phyloP scores from a whole-genome alignment of 2,797 vertebrate species.

The Bufotes viridis region DNA sequence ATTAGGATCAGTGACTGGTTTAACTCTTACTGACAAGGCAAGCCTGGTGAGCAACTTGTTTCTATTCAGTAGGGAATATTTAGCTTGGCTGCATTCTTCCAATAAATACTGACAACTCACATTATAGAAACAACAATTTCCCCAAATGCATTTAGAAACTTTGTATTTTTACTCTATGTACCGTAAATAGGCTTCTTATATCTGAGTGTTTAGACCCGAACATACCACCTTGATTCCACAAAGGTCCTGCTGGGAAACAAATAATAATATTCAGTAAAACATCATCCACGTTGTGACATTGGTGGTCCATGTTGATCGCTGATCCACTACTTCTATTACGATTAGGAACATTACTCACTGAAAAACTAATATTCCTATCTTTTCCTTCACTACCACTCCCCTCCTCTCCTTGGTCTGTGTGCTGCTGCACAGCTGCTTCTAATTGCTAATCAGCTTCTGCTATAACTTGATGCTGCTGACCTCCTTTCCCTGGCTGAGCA shows the following conservation, averaged over 20 bases:
- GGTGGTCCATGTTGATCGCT: too few relatives aligned
- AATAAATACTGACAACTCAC: conserved; percentile 85
- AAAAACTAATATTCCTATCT: too few relatives aligned
- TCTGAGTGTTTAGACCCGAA: not conserved
- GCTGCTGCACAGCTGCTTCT: too few relatives aligned
- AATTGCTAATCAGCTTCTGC: too few relatives aligned
- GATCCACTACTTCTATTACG: too few relatives aligned
- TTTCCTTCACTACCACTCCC: too few relatives aligned
- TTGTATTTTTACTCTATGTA: not conserved
- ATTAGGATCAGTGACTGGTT: conserved; percentile 92
- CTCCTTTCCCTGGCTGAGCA: too few relatives aligned
- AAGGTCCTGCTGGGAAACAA: not conserved
- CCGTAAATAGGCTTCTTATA: not conserved
- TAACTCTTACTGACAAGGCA: conserved; percentile 92
- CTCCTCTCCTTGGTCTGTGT: too few relatives aligned
- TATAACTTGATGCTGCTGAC: too few relatives aligned
- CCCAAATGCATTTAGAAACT: conserved; percentile 70
- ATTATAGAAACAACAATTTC: conserved; percentile 72
- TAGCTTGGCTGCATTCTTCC: conserved; percentile 86
- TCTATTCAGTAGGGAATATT: conserved; percentile 90
- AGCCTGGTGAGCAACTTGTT: conserved; percentile 90
- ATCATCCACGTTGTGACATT: not conserved
- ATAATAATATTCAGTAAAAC: not conserved
- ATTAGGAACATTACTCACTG: too few relatives aligned
- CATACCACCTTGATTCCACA: not conserved